These are phyloP conservation scores for Eutolmus rufibarbis DNA, from an alignment of 2,888 invertebrate genomes.

Conservation along the genomic window DNA sequence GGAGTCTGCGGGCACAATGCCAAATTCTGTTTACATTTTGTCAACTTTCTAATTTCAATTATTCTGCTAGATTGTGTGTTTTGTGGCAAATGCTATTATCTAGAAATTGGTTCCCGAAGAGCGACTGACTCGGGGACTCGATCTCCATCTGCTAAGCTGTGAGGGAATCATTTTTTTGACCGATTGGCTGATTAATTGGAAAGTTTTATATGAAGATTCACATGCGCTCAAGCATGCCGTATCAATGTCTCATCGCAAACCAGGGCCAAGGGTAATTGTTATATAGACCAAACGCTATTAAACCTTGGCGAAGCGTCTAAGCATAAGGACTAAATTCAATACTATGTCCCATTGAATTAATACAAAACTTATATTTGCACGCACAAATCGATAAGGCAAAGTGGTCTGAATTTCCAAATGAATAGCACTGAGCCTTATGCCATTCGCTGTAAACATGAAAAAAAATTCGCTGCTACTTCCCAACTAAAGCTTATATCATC, in stretches of 20 bases:
- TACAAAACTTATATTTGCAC: too few species aligned
- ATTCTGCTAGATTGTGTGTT: neutral
- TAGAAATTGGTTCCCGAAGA: neutral
- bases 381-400: too few species aligned
- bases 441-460: too few species aligned
- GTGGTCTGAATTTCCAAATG: too few species aligned
- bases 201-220: neutral
- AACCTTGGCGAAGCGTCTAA: too few species aligned
- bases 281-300: too few species aligned
- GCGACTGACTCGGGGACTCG: neutral
- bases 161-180: neutral
- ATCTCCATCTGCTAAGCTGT: neutral
- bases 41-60: slow-evolving; percentile 14
- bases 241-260: neutral
- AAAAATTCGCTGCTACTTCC: too few species aligned
- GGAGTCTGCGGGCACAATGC: slow-evolving; percentile 51
- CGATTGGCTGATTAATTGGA: neutral
- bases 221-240: neutral
- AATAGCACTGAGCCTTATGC: too few species aligned
- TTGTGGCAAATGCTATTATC: neutral
- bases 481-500: too few species aligned
- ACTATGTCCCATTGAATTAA: too few species aligned
- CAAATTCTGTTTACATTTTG: slow-evolving; percentile 56
- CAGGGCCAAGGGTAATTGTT: too few species aligned
- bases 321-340: too few species aligned